phyloP scores from a whole-genome alignment of 37 sponge, comb jelly and placozoan genomes.

The Hexactinellida sp. region DNA sequence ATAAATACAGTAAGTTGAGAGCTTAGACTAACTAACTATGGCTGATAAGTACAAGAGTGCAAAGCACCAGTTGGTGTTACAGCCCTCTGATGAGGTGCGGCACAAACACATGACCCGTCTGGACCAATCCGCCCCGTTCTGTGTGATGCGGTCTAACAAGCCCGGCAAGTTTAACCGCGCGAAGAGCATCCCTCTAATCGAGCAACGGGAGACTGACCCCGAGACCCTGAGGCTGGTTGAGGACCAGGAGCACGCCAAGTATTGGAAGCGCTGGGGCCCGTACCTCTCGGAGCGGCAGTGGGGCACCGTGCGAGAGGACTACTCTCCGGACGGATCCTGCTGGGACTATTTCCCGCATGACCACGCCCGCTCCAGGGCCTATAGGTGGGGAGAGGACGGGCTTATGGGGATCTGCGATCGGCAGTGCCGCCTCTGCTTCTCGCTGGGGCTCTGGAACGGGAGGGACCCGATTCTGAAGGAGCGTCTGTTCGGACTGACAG shows the following conservation, averaged over 20 bases:
- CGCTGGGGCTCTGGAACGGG: conserved; percentile 73
- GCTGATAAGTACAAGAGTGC: too few species aligned
- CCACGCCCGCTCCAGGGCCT: conserved; percentile 79
- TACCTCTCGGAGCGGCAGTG: conserved; percentile 91
- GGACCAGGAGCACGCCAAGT: conserved; percentile 43
- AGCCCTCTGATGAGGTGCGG: background rate
- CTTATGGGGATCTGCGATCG: conserved; percentile 80
- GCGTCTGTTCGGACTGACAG: conserved; percentile 80
- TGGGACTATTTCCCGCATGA: conserved; percentile 94
- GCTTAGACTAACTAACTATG: too few species aligned
- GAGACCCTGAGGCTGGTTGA: conserved; percentile 59
- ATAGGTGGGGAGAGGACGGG: conserved; percentile 95
- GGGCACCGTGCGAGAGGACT: conserved; percentile 90
- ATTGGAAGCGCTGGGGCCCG: conserved; percentile 97
- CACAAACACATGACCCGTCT: background rate
- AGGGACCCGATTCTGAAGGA: conserved; percentile 90
- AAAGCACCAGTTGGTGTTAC: background rate
- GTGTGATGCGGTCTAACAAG: conserved; percentile 11
- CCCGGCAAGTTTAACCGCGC: conserved; percentile 10
- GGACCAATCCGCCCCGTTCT: background rate
- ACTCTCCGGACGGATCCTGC: conserved; percentile 74
- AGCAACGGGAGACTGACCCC: conserved; percentile 17
- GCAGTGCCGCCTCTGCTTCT: conserved; percentile 85
- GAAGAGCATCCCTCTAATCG: conserved; percentile 17
- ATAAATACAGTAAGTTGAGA: too few species aligned